Evolutionary conservation across 1,140 invertebrate species (phyloP).

Genomic region (Vollenhovia emeryi): DNA sequence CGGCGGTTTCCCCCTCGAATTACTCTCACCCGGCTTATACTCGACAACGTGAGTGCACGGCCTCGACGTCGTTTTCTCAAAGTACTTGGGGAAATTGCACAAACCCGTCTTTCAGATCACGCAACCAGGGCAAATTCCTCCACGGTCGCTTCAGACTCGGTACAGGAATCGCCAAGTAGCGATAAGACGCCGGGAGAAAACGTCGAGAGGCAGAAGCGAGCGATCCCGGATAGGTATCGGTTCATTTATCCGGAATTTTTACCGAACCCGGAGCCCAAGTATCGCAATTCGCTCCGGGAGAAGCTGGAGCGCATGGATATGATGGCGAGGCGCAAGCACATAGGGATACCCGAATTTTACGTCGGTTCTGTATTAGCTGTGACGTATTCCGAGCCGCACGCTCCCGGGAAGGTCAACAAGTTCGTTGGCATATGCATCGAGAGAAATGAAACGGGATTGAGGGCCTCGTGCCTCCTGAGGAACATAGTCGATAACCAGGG

Average conservation of each 20-base stretch:
- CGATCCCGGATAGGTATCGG: slow-evolving; percentile 79
- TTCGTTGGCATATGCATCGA: slow-evolving; percentile 99
- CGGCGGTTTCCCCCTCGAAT: too few relatives aligned
- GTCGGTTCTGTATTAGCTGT: slow-evolving; percentile 97
- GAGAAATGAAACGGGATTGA: slow-evolving; percentile 92
- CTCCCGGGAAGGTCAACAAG: slow-evolving; percentile 92
- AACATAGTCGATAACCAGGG: slow-evolving; percentile 97
- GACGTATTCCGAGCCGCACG: slow-evolving; percentile 94
- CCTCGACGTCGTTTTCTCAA: too few relatives aligned
- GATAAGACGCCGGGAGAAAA: neutral
- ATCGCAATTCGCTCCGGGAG: slow-evolving; percentile 93
- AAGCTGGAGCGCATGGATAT: slow-evolving; percentile 97
- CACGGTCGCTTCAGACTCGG: neutral
- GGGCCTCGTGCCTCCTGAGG: slow-evolving; percentile 92
- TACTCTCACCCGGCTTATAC: too few relatives aligned
- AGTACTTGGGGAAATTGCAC: too few relatives aligned
- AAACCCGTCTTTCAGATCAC: slow-evolving; percentile 4
- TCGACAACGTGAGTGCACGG: too few relatives aligned
- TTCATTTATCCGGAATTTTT: slow-evolving; percentile 97
- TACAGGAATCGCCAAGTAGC: neutral
- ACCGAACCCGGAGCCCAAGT: slow-evolving; percentile 92
- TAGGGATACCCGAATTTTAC: slow-evolving; percentile 99
- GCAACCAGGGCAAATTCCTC: neutral
- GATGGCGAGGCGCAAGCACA: slow-evolving; percentile 92
- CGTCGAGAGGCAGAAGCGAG: neutral